Evolutionary conservation across 2,888 invertebrate genomes (phyloP), one percentile per base, ranked within the genome.

Genomic region (Sinohyriopsis cumingii): DNA sequence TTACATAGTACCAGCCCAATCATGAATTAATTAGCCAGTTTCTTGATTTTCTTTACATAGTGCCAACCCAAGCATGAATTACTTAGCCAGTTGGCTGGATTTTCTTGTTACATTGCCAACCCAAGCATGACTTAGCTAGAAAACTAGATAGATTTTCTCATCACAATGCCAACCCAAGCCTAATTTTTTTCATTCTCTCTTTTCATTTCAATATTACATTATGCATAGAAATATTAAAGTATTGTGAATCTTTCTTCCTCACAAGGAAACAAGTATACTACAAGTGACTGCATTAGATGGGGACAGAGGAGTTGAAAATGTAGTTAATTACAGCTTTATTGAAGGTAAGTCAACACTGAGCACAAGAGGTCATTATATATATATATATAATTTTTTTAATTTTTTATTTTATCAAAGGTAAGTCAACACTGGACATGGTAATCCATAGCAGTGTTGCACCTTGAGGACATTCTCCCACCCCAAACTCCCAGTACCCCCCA

Each of bases 251-350:
- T 45, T 45, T 45, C 15, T 45, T 45, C 12, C 45, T 45, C 3
- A 12, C 45, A 45, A 33, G 45, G 15, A 3, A 45, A 45, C 45
- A 45, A 45, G 45, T 63, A 93, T 95, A 68, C 90, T 95, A 85
- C 93, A 93, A 24, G 93, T 96, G 0, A 91, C 93, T 79, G 95
- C 95, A 0, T 92, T 94, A 72, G 96, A 96, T 85, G 96, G 95
- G 0, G 96, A 96, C 87, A 93, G 93, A 7, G 96, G 95, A 0
- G 93, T 86, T 65, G 81, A 83, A 28, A 86, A 85, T 62, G 73
- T 73, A n/a, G 79, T 88, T 25, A 81, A 73, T 61, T 89, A 87
- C 79, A 83, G 81, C 53, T 86, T 88, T 72, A 72, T 82, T 20
- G 71, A 76, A 66, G 86, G 86, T 86, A 73, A 75, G 74, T 71